phyloP scores from a whole-genome alignment of 2,797 vertebrate species.

The Morelia viridis region DNA sequence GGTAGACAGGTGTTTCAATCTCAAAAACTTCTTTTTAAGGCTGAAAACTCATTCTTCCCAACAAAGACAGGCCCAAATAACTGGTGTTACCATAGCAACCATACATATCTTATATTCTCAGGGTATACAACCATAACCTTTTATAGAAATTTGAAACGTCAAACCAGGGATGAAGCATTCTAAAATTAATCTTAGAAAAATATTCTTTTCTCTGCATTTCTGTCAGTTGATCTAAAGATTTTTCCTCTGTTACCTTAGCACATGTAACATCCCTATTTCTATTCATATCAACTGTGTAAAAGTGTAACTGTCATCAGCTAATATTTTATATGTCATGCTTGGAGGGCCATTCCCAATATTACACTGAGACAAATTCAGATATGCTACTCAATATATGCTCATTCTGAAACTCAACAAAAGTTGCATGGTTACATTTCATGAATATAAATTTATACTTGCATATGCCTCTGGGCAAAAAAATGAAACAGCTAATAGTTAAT shows the following conservation, averaged over 20 bases:
- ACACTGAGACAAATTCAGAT: background rate
- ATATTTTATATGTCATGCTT: background rate
- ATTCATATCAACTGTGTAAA: background rate
- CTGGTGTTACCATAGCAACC: constrained; percentile 19
- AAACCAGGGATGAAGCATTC: background rate
- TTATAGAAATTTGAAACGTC: background rate
- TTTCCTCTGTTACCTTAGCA: background rate
- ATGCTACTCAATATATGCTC: background rate
- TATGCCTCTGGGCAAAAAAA: no score
- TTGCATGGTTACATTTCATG: background rate
- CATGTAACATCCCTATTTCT: background rate
- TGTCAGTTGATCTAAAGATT: background rate
- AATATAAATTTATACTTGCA: background rate
- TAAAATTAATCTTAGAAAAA: constrained; percentile 1
- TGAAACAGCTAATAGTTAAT: background rate
- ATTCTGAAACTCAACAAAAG: background rate
- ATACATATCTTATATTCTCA: constrained; percentile 1
- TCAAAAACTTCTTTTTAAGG: constrained; percentile 10
- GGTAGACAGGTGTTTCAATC: background rate
- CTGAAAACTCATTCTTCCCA: background rate
- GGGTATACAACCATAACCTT: background rate
- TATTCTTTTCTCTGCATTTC: background rate
- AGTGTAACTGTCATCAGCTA: background rate
- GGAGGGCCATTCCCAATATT: background rate
- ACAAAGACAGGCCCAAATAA: background rate